A percentile compares a stretch with the other conserved stretches of the same genome.
These are phyloP conservation scores for Siniperca knerii DNA, from an alignment of 2,113 vertebrate species.

Conservation along the genomic window DNA sequence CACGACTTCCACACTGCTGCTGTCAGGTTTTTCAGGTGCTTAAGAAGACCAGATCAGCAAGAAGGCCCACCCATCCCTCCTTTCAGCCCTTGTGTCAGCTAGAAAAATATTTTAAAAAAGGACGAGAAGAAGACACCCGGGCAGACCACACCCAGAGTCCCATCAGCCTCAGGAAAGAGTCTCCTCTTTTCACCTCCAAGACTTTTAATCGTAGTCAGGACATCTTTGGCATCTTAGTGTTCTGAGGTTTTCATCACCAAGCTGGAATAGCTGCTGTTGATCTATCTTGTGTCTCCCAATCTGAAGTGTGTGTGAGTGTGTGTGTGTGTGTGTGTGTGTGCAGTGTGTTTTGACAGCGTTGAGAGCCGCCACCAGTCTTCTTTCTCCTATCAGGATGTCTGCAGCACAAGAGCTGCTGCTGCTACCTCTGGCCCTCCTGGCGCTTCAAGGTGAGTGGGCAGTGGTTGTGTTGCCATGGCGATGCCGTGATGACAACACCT, in stretches of 20 bases:
- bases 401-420: slow-evolving; percentile 58
- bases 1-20: slow-evolving; percentile 5
- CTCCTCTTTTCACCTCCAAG: slow-evolving; percentile 16
- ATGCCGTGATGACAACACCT: not conserved
- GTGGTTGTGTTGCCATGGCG: slow-evolving; percentile 24
- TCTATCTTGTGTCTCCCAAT: slow-evolving; percentile 24
- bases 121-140: slow-evolving; percentile 21
- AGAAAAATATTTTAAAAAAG: not conserved
- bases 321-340: slow-evolving; percentile 21
- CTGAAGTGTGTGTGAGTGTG: slow-evolving; percentile 40
- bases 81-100: slow-evolving; percentile 3
- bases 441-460: slow-evolving; percentile 78
- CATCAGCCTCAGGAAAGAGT: slow-evolving; percentile 10
- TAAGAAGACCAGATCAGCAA: slow-evolving; percentile 8
- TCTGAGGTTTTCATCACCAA: not conserved
- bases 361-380: slow-evolving; percentile 25
- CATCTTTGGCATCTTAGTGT: not conserved
- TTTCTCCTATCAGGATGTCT: slow-evolving; percentile 70
- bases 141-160: slow-evolving; percentile 57
- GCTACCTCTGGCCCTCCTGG: slow-evolving; percentile 64
- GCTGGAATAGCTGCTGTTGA: slow-evolving; percentile 15
- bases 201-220: slow-evolving; percentile 6
- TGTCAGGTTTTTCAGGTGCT: slow-evolving; percentile 16
- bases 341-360: slow-evolving; percentile 25
- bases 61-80: slow-evolving; percentile 23